These are phyloP conservation scores for Temnopleurus reevesii DNA, from an alignment of 53 echinoderm and acorn worm genomes.

Conservation along the genomic window DNA sequence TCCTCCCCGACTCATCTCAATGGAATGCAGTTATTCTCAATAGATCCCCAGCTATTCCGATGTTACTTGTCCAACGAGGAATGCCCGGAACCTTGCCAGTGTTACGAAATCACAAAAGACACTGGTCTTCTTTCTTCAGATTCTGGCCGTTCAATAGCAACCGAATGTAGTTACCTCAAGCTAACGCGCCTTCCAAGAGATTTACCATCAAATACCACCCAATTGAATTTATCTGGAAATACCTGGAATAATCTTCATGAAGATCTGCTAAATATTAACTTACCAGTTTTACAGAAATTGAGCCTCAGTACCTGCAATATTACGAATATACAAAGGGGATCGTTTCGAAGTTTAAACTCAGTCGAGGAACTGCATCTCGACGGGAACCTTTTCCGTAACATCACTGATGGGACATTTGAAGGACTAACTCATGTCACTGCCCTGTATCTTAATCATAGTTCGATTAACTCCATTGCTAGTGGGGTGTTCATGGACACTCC, in stretches of 20 bases:
- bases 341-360: neutral
- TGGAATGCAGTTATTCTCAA: neutral
- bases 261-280: neutral
- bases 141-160: neutral
- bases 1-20: neutral
- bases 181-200: neutral
- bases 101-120: neutral
- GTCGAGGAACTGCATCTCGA: neutral
- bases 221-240: neutral
- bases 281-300: neutral
- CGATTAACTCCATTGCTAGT: neutral
- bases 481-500: neutral
- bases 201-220: neutral
- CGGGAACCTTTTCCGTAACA: neutral
- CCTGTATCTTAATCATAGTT: conserved; percentile 6
- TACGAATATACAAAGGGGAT: neutral
- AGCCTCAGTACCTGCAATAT: neutral
- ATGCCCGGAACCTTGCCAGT: neutral
- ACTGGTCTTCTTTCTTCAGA: neutral
- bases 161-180: neutral
- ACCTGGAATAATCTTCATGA: neutral
- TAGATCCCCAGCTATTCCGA: neutral
- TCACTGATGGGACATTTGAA: neutral
- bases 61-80: neutral
- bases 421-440: neutral